Base-by-base conservation (phyloP, 2,888 invertebrate genomes). In the Macrosoma leucophasiata region DNA sequence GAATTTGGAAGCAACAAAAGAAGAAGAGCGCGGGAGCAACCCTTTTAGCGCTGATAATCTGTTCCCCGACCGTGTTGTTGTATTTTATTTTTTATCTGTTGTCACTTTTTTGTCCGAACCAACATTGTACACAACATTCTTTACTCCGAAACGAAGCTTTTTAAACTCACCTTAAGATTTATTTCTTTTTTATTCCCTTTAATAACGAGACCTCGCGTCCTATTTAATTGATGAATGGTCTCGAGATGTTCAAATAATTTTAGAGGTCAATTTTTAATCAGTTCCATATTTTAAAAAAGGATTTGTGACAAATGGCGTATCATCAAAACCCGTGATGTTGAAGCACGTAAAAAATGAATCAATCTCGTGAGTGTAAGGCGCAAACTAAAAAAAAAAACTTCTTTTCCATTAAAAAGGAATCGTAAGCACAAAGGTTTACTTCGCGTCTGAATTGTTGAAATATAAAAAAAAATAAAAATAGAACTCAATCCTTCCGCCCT, bases 1-100 rank as follows among this genome's bases (percentile, higher is more conserved):
- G 81, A 79, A 81, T 81, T 81, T 81, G 82, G 82, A 70, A 78
- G 76, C 73, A 78, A 81, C 79, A 82, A 81, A 81, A 81, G 78
- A 59, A 81, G 69, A 63, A 79, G 73, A 77, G 68, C 71, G 77
- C 81, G 79, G 82, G 82, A 81, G 82, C 82, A 84, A 81, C 82
- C 81, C 82, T 84, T 82, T 84, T 84, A 84, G 81, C 82, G 82
- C 81, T 81, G 82, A 84, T 82, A 81, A 84, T 82, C 82, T 82
- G 81, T 82, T 78, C 81, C 66, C 73, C 63, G 79, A 74, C 77
- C 77, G 76, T 74, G 79, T 79, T 73, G 65, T 52, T 51, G 48
- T 50, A 64, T 67, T 68, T 68, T 74, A 71, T 82, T 75, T 75
- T 82, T 77, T 70, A 76, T 69, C 77, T 74, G 75, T 81, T 82